Base-by-base conservation (phyloP, 1,140 invertebrate species). In the Trichoplusia ni region DNA sequence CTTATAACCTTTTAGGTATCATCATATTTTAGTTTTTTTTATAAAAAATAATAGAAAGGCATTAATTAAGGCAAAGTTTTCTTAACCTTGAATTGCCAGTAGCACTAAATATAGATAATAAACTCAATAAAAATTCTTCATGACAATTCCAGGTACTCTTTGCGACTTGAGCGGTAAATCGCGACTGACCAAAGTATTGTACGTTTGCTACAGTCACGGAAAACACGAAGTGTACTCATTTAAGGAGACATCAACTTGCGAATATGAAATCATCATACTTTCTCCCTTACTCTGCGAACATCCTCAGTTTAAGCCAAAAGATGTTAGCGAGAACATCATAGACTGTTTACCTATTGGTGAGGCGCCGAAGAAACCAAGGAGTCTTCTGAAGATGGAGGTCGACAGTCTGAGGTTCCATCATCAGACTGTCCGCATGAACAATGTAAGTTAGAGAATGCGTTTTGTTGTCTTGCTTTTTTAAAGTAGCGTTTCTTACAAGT, bases 151-250 rank as follows among this genome's bases (percentile, higher is more conserved):
- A 91, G 90, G 98, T 1, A 98, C 97, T 0, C 67, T 94, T n/a
- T 99, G 98, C 89, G 98, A 99, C 76, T 89, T 99, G 21, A 99
- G 94, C 68, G 93, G 94, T 53, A 93, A 95, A 73, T 96, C 96
- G 6, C 92, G 98, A 21, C 90, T 93, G 2, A 97, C 96, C 1
- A 94, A 93, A 76, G 93, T 98, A 2, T 87, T 95, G 1, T 98
- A 97, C 81, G 95, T 98, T 0, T 98, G 97, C 83, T 97, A 96
- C 78, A 92, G 92, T 16, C 94, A 95, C 74, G 95, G 95, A n/a
- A 96, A 96, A 73, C 96, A 98, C 74, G 97, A 99, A 76, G 94
- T 99, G 8, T 97, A 96, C 81, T 97, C 97, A 0, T 92, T 99
- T 25, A 98, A 98, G 81, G 98, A 99, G 91, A 95, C 94, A 0